Conservation (phyloP, 1,140 invertebrate genomes). For the Drosophila willistoni region DNA sequence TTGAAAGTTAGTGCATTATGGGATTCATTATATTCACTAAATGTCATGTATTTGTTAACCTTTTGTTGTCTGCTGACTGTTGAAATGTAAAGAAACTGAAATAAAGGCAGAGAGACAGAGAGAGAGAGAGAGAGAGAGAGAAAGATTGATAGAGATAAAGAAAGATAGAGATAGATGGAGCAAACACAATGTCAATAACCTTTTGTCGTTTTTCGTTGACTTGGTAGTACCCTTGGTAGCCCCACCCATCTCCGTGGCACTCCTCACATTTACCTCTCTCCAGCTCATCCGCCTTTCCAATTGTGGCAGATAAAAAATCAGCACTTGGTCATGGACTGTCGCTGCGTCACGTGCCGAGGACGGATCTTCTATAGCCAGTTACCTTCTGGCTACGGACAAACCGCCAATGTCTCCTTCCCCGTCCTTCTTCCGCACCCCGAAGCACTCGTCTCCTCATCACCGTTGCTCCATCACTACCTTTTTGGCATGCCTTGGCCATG, state of each 20-base stretch:
- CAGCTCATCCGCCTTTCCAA: slow-evolving; percentile 22
- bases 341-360: slow-evolving; percentile 72
- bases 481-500: slow-evolving; percentile 75
- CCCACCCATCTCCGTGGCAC: not conserved
- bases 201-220: slow-evolving; percentile 61
- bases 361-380: slow-evolving; percentile 54
- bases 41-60: slow-evolving; percentile 2
- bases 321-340: slow-evolving; percentile 81
- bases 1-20: not conserved
- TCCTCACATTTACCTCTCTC: slow-evolving; percentile 17
- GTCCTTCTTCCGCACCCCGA: slow-evolving; percentile 5
- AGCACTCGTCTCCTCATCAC: not conserved
- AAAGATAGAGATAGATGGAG: slow-evolving; percentile 1
- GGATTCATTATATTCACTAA: not conserved
- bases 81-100: slow-evolving; percentile 7
- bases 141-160: not conserved
- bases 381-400: slow-evolving; percentile 47
- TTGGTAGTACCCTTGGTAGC: not conserved
- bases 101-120: not conserved
- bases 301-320: slow-evolving; percentile 72
- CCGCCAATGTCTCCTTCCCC: not conserved
- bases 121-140: not conserved
- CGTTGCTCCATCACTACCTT: slow-evolving; percentile 16
- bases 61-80: slow-evolving; percentile 39
- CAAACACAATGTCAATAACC: slow-evolving; percentile 78